Percentiles rank a stretch among this genome's conserved stretches.
Conservation (phyloP, 2,797 vertebrate genomes). For the Sebastes iracundus region DNA sequence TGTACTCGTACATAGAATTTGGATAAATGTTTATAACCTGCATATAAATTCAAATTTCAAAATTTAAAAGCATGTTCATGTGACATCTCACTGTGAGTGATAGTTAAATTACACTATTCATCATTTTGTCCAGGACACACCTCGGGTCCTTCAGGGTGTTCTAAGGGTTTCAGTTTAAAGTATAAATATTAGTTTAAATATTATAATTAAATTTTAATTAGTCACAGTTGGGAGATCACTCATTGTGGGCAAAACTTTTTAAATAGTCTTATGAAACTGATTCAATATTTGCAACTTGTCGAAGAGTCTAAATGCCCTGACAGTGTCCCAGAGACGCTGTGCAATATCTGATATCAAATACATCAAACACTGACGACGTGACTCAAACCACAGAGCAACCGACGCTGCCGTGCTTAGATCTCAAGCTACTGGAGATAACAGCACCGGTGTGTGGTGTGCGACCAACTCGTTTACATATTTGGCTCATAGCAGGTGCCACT, state of each 20-base stretch:
- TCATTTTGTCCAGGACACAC: not conserved
- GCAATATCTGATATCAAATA: not conserved
- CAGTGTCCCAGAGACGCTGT: not conserved
- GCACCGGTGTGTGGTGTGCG: not conserved
- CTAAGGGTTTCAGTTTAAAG: not conserved
- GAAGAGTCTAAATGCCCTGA: not conserved
- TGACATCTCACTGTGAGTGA: not conserved
- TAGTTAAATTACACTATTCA: not conserved
- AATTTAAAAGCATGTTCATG: too few species aligned
- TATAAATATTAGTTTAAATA: not conserved
- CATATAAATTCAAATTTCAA: too few species aligned
- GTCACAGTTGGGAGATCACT: not conserved
- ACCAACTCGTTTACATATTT: conserved; percentile 37
- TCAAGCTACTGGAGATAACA: not conserved
- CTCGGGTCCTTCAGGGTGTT: not conserved
- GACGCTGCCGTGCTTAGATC: not conserved
- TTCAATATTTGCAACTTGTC: not conserved
- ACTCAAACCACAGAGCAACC: conserved; percentile 1
- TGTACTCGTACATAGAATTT: too few species aligned
- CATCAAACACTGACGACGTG: not conserved
- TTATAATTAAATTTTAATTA: not conserved
- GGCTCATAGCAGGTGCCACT: not conserved
- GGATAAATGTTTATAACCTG: too few species aligned
- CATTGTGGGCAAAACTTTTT: not conserved
- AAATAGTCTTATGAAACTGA: not conserved